These are phyloP conservation scores for Automeris io DNA, from an alignment of 2,888 invertebrate genomes.

Conservation along the genomic window DNA sequence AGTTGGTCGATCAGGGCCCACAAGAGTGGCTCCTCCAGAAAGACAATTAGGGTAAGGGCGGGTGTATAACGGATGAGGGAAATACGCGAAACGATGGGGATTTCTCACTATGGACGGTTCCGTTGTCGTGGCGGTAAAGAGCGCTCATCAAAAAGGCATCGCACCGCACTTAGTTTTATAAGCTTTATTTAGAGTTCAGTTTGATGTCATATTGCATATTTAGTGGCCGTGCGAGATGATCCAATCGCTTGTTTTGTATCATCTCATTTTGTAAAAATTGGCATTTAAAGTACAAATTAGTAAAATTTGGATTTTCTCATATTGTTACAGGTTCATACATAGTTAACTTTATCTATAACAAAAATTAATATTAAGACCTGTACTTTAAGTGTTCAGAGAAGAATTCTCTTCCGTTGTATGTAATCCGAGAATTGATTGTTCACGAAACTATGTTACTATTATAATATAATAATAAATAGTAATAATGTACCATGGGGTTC, in stretches of 20 bases:
- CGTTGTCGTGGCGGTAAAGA: slow-evolving; percentile 59
- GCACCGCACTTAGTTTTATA: slow-evolving; percentile 72
- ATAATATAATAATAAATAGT: slow-evolving; percentile 10
- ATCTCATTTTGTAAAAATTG: slow-evolving; percentile 72
- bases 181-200: slow-evolving; percentile 63
- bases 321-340: slow-evolving; percentile 77
- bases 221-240: slow-evolving; percentile 67
- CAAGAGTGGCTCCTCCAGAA: slow-evolving; percentile 77
- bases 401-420: slow-evolving; percentile 61
- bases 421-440: slow-evolving; percentile 50
- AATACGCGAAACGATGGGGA: slow-evolving; percentile 73
- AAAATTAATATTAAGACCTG: slow-evolving; percentile 73
- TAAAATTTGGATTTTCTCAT: slow-evolving; percentile 75
- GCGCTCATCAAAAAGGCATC: slow-evolving; percentile 75
- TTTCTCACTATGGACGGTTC: slow-evolving; percentile 74
- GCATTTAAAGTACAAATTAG: slow-evolving; percentile 78
- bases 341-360: slow-evolving; percentile 61
- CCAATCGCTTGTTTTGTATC: slow-evolving; percentile 58
- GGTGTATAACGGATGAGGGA: slow-evolving; percentile 70
- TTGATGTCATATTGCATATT: slow-evolving; percentile 55
- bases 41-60: slow-evolving; percentile 74
- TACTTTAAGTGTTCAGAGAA: slow-evolving; percentile 77
- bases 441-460: slow-evolving; percentile 39
- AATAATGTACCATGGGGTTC: slow-evolving; percentile 31
- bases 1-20: slow-evolving; percentile 77